Evolutionary conservation across 2,113 vertebrate genomes (phyloP), one percentile per base, ranked within the genome.

Genomic region (Vanacampus margaritifer): DNA sequence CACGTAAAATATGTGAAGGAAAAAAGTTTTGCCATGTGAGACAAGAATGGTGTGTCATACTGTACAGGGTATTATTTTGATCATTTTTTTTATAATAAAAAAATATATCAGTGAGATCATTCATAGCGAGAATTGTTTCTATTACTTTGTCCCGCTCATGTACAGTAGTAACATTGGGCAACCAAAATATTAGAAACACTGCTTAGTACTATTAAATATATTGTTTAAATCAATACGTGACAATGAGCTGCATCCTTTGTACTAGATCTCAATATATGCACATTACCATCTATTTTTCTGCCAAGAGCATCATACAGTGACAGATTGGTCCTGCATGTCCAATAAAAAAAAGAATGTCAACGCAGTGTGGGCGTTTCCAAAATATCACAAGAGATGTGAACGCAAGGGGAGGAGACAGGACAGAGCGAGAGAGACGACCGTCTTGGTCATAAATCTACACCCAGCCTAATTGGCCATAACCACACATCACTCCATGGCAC

Each of bases 391-490:
- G 35, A 58, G 61, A 41, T 54, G 19, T 60, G 50, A 53, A 36
- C 45, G 65, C 23, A 60, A 6, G 1, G 16, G 24, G 3, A 19
- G 63, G 53, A 60, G 71, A 68, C 45, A 70, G 46, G 45, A 65
- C 45, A 36, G 43, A n/a, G 57, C 65, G 59, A 71, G 72, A 70
- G 43, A 80, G 64, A 84, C 51, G 41, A 3, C 39, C 3, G 64
- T 72, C 71, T 74, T 17, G 0, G 65, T 65, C 71, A 86, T 89
- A 88, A 88, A 87, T 86, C 84, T 70, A 51, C 65, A 77, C 69
- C 39, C 83, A 64, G 76, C 82, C 67, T 88, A 85, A 84, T 75
- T 81, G 84, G 71, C 74, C 70, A 78, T 86, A 80, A 87, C 69
- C 70, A 74, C 84, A 83, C 39, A 85, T 88, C 84, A 86, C 72